Evolutionary conservation across 2,113 vertebrate genomes (phyloP).

Genomic region (Hydrolagus affinis): DNA sequence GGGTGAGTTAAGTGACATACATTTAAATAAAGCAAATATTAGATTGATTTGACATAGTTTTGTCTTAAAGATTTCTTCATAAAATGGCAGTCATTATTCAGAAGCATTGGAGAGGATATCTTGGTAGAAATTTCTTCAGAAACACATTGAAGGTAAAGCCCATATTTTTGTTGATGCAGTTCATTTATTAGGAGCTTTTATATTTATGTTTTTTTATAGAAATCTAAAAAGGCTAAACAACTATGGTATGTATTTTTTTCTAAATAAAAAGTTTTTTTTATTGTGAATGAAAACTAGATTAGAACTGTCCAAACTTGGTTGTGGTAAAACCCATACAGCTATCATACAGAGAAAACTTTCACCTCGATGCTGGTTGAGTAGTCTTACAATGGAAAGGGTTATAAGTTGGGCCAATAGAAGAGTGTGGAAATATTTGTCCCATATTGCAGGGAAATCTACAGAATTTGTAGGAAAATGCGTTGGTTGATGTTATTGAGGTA

Average conservation of each 20-base stretch:
- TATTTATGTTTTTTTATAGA: no score
- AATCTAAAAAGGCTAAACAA: no score
- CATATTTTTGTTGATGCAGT: background rate
- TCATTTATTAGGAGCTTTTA: background rate
- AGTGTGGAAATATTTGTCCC: no score
- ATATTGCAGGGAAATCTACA: no score
- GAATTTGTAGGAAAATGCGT: no score
- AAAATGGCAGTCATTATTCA: constrained; percentile 67
- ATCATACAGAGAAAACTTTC: no score
- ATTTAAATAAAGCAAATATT: background rate
- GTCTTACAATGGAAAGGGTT: no score
- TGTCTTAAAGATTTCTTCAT: constrained; percentile 60
- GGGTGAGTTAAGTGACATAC: no score
- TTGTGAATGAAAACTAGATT: background rate
- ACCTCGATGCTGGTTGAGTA: no score
- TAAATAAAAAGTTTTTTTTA: background rate
- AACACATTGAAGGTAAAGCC: constrained; percentile 72
- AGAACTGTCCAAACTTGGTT: background rate
- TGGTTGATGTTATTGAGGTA: no score
- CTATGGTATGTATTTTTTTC: background rate
- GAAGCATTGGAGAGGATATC: constrained; percentile 79
- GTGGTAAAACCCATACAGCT: background rate
- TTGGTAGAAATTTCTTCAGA: constrained; percentile 63
- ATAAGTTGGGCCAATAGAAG: no score
- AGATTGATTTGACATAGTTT: background rate